Base-by-base conservation (phyloP, 1,140 invertebrate genomes). In the roundworm (Caenorhabditis elegans) region DNA sequence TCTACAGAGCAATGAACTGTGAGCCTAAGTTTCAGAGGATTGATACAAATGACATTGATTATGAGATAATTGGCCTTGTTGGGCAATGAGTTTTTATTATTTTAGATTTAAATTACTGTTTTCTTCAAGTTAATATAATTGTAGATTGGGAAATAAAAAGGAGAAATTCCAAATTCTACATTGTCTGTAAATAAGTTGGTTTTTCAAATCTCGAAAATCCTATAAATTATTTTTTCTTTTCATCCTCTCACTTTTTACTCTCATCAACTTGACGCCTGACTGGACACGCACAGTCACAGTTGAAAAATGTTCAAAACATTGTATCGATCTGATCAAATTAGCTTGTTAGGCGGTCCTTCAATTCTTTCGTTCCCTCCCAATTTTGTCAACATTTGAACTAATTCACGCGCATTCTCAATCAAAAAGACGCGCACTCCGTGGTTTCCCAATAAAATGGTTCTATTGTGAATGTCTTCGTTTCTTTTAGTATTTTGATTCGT, bases 321-420 rank as follows among this genome's bases (percentile, higher is more conserved):
- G 34, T 70, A 39, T 39, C 34, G 60, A 60, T 70, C 34, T 70
- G 60, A 70, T 70, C 60, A 70, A 70, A 70, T 70, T 70, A 70
- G 60, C 60, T 70, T 24, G 60, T 70, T 70, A 36, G 60, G 34
- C 60, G 31, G 60, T 39, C 60, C 34, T n/a, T 36, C 28, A 13
- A 31, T 22, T 60, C 28, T n/a, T 34, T 60, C 53, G 26, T 34
- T 60, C 53, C 19, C 28, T 60, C 31, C 28, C 60, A 10, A 24
- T 70, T 70, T 39, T 22, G 60, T 70, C 60, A 39, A 70, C 31
- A 70, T 70, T 70, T 70, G 31, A 70, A 70, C 34, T 70, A 70
- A 70, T 70, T 70, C n/a, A 70, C 34, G n/a, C 53, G 28, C 26
- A 5, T 1, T 43, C 24, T 24, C 34, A 39, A 39, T 17, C 8